Percentiles rank a stretch among this genome's conserved stretches.
Conservation (phyloP, 2,888 invertebrate species). For the Odontomyia ornata region DNA sequence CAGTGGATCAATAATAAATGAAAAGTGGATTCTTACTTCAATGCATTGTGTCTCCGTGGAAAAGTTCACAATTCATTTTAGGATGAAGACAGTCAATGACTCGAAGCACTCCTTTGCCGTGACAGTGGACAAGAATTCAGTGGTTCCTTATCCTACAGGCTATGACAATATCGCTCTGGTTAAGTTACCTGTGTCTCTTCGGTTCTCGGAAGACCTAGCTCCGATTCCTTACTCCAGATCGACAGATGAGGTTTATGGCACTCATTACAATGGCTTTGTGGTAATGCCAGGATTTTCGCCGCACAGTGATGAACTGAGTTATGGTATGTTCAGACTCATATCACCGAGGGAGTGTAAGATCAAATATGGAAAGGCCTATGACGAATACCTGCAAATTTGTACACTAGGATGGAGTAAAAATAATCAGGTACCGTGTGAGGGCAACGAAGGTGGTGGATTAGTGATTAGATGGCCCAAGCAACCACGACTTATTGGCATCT, state of each 20-base stretch:
- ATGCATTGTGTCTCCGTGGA: slow-evolving; percentile 14
- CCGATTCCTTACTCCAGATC: not conserved
- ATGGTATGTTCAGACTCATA: slow-evolving; percentile 29
- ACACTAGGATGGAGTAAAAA: slow-evolving; percentile 41
- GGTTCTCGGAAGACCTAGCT: not conserved
- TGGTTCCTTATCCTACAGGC: slow-evolving; percentile 46
- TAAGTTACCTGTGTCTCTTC: slow-evolving; percentile 11
- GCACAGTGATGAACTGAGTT: not conserved
- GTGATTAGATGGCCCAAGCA: slow-evolving; percentile 35
- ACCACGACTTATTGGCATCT: slow-evolving; percentile 38
- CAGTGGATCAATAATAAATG: slow-evolving; percentile 42
- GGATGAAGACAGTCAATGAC: not conserved
- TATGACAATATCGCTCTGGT: slow-evolving; percentile 48
- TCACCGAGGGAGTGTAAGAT: slow-evolving; percentile 27
- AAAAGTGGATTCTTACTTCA: slow-evolving; percentile 39
- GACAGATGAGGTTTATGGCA: not conserved
- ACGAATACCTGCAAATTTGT: slow-evolving; percentile 42
- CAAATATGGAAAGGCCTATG: slow-evolving; percentile 21
- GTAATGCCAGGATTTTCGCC: slow-evolving; percentile 45
- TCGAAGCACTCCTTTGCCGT: slow-evolving; percentile 25
- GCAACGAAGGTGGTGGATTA: slow-evolving; percentile 45
- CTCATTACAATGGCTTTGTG: not conserved
- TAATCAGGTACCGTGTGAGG: slow-evolving; percentile 40
- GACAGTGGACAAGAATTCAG: slow-evolving; percentile 1
- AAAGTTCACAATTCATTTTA: slow-evolving; percentile 24